These are phyloP conservation scores for Cirrhinus molitorella DNA, from an alignment of 2,797 vertebrate genomes.

Conservation along the genomic window DNA sequence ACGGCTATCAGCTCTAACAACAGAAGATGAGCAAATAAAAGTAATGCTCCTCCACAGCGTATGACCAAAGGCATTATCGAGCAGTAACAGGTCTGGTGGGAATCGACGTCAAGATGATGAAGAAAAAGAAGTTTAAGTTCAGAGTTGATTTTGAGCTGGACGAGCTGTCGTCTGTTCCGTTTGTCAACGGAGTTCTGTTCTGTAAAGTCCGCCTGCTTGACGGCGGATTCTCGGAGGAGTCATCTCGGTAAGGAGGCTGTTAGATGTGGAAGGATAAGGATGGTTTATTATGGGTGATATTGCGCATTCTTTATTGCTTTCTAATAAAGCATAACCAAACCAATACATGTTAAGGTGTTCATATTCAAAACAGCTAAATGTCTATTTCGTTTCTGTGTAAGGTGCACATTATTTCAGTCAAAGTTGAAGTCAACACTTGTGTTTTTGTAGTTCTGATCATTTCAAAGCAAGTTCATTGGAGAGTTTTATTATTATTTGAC, in stretches of 20 bases:
- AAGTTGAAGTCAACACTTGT: neutral
- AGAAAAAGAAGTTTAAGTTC: constrained; percentile 98
- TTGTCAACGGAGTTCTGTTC: constrained; percentile 96
- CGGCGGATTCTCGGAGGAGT: constrained; percentile 94
- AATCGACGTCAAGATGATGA: constrained; percentile 88
- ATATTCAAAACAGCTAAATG: neutral
- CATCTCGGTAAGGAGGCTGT: constrained; percentile 84
- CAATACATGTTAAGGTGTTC: neutral
- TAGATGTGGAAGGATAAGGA: neutral
- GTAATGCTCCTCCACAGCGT: neutral
- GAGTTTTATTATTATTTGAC: neutral
- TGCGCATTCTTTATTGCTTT: neutral
- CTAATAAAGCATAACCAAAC: neutral
- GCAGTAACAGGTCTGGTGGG: constrained; percentile 13
- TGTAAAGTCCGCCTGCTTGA: constrained; percentile 96
- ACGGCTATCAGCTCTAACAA: constrained; percentile 39
- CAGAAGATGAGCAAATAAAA: constrained; percentile 22
- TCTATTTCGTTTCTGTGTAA: neutral
- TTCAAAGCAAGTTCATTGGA: neutral
- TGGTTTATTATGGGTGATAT: neutral
- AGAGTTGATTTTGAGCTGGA: constrained; percentile 95
- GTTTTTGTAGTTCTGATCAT: neutral
- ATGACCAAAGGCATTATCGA: neutral
- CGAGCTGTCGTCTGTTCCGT: constrained; percentile 94
- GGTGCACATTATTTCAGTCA: neutral